Percentiles rank a stretch among this genome's conserved stretches.
Conservation (phyloP, 1,140 invertebrate genomes). For the Caenorhabditis brenneri region DNA sequence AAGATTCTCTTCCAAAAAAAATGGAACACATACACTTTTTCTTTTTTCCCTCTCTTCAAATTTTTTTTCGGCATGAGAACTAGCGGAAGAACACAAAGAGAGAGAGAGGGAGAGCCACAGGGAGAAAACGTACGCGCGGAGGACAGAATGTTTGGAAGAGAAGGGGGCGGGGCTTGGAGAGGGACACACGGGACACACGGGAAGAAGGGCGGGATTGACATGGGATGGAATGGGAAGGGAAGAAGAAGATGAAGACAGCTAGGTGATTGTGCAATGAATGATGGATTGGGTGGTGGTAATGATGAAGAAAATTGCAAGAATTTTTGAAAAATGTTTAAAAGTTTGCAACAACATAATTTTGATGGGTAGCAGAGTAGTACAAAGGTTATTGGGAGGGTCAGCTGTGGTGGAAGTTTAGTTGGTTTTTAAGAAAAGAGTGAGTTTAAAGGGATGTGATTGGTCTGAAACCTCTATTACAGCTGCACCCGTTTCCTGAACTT, state of each 20-base stretch:
- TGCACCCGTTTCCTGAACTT: too few relatives aligned
- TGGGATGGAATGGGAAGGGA: not conserved
- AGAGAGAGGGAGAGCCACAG: not conserved
- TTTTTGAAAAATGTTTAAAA: not conserved
- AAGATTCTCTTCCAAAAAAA: not conserved
- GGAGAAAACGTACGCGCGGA: not conserved
- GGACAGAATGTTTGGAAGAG: not conserved
- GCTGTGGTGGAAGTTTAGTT: too few relatives aligned
- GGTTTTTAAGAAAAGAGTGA: too few relatives aligned
- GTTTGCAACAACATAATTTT: not conserved
- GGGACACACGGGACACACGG: not conserved
- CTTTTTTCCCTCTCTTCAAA: not conserved
- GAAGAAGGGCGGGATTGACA: conserved; percentile 16
- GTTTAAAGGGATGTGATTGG: too few relatives aligned
- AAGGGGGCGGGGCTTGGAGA: not conserved
- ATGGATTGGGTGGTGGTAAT: not conserved
- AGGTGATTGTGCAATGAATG: conserved; percentile 23
- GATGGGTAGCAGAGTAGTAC: not conserved
- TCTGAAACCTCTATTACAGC: too few relatives aligned
- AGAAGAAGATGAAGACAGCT: not conserved
- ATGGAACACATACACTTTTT: not conserved
- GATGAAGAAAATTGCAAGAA: too few relatives aligned
- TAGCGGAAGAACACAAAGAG: not conserved
- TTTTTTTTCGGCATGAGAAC: not conserved
- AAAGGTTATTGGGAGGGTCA: too few relatives aligned